These are phyloP conservation scores for Grapholita molesta DNA, from an alignment of 1,140 invertebrate genomes.

Conservation along the genomic window DNA sequence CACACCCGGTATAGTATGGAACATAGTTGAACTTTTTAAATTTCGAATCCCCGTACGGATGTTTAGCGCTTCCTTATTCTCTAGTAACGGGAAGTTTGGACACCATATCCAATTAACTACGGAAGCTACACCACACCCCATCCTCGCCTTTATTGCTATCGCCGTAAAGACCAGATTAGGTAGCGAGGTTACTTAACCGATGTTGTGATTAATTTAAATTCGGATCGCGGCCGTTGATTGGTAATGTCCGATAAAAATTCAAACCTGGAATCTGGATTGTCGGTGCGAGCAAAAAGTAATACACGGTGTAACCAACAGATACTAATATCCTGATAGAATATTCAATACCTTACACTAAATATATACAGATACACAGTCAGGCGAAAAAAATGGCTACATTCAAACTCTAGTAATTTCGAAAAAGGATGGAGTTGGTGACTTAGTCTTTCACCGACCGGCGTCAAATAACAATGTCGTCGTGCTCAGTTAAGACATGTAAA, in stretches of 20 bases:
- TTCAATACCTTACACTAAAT: too few species aligned
- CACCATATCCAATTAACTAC: background rate
- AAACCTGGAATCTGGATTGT: background rate
- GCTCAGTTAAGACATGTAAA: too few species aligned
- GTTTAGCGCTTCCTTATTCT: background rate
- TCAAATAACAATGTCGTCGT: too few species aligned
- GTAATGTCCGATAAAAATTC: constrained; percentile 17
- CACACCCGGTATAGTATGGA: too few species aligned
- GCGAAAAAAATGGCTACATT: too few species aligned
- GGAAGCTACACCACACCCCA: background rate
- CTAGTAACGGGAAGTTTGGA: constrained; percentile 7
- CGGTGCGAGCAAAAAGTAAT: background rate
- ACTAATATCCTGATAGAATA: too few species aligned
- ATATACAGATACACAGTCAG: too few species aligned
- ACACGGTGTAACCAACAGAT: too few species aligned
- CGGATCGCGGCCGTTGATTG: background rate
- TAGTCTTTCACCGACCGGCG: too few species aligned
- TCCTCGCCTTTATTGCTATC: background rate
- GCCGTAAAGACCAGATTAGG: background rate
- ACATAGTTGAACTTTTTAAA: background rate
- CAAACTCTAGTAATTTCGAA: too few species aligned
- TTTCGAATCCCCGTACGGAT: background rate
- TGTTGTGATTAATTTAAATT: background rate
- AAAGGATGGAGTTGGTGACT: too few species aligned
- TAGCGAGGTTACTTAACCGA: background rate